Evolutionary conservation across 2,797 vertebrate species (phyloP).

Genomic region (Gambelia wislizenii): DNA sequence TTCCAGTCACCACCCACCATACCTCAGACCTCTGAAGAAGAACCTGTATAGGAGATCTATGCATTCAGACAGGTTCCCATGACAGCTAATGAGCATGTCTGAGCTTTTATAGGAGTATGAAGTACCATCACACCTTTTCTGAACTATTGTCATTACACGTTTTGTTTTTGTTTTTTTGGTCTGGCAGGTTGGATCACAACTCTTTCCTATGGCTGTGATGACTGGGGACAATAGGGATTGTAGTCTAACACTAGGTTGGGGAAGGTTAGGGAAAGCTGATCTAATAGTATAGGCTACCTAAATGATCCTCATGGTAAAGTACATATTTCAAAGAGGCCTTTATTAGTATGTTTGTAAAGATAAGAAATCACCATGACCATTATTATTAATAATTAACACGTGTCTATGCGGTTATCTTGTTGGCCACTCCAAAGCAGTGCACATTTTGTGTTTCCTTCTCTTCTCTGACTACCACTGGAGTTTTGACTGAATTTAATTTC

Average conservation of each 20-base stretch:
- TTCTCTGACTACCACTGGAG: neutral
- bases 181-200: neutral
- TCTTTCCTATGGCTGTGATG: neutral
- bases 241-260: neutral
- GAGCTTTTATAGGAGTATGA: neutral
- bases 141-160: neutral
- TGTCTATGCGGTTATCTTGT: neutral
- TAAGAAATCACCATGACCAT: neutral
- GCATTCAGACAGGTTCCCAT: neutral
- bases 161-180: neutral
- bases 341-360: neutral
- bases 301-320: neutral
- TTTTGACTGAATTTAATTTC: neutral
- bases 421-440: neutral
- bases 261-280: neutral
- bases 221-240: neutral
- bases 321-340: neutral
- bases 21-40: neutral
- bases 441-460: neutral
- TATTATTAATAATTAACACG: neutral
- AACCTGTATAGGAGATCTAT: neutral
- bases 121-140: neutral
- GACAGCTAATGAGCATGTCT: neutral
- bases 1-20: neutral
- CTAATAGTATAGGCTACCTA: neutral